Percentiles rank a stretch among this genome's conserved stretches.
phyloP scores from a whole-genome alignment of 2,797 vertebrate genomes.

The Podarcis siculus region DNA sequence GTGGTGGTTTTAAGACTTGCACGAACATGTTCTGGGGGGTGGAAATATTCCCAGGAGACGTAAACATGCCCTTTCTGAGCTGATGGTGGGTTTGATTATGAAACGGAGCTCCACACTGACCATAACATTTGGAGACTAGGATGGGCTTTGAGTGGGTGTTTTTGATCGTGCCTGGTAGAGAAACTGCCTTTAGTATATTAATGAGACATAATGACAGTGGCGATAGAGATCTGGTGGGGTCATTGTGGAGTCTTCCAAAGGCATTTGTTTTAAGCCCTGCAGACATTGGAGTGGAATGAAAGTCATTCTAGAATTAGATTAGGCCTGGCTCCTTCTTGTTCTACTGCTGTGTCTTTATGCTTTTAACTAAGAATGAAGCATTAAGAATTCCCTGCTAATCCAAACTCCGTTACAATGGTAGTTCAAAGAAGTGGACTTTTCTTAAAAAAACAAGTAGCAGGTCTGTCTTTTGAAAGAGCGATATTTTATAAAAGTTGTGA shows the following conservation, averaged over 20 bases:
- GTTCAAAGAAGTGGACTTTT: constrained; percentile 6
- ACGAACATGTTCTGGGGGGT: constrained; percentile 16
- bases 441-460: not conserved
- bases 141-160: not conserved
- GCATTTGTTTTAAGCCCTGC: not conserved
- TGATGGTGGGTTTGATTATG: not conserved
- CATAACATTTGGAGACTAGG: constrained; percentile 7
- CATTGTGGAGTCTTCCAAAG: not conserved
- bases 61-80: constrained; percentile 14
- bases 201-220: not conserved
- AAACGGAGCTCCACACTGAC: not conserved
- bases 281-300: not conserved
- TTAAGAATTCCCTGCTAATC: not conserved
- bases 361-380: not conserved
- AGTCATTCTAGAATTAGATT: not conserved
- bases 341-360: not conserved
- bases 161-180: constrained; percentile 26
- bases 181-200: accelerated
- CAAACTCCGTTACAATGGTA: not conserved
- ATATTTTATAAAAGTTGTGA: not conserved
- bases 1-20: constrained; percentile 39
- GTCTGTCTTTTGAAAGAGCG: constrained; percentile 26
- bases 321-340: constrained; percentile 2
- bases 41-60: constrained; percentile 21
- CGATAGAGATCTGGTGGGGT: not conserved